Conservation (phyloP, 2,797 vertebrate genomes). For the Synanceia verrucosa region DNA sequence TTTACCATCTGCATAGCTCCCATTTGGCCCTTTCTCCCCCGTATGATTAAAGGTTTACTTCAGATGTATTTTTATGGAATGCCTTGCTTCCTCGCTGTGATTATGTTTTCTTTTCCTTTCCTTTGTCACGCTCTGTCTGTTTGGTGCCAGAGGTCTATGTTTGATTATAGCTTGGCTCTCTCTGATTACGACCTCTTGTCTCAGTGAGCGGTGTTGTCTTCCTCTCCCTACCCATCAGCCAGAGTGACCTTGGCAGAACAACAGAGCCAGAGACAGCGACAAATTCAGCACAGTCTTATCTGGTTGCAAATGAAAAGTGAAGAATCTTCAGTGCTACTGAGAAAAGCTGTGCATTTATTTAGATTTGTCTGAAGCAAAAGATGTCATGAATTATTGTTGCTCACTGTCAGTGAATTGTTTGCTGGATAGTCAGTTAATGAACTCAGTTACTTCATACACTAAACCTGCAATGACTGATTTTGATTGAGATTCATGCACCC, state of each 20-base stretch:
- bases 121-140: constrained; percentile 43
- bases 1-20: constrained; percentile 15
- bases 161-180: constrained; percentile 63
- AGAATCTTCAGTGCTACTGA: background rate
- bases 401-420: background rate
- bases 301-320: constrained; percentile 17
- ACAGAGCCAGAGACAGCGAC: constrained; percentile 26
- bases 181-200: constrained; percentile 63
- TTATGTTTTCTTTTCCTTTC: constrained; percentile 5
- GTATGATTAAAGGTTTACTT: constrained; percentile 44
- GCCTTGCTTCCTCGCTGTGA: constrained; percentile 24
- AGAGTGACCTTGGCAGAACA: constrained; percentile 66
- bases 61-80: constrained; percentile 45
- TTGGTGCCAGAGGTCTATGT: constrained; percentile 36
- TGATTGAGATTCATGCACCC: background rate
- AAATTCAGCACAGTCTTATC: constrained; percentile 23
- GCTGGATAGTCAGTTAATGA: background rate
- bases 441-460: background rate
- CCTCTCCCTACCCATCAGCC: constrained; percentile 31
- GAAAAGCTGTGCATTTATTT: background rate
- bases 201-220: constrained; percentile 50
- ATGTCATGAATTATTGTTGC: background rate
- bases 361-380: background rate
- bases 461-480: background rate
- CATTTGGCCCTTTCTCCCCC: constrained; percentile 32